A percentile compares a stretch with the other conserved stretches of the same genome.
phyloP scores from a whole-genome alignment of 2,888 invertebrate species.

The Euproctis similis region DNA sequence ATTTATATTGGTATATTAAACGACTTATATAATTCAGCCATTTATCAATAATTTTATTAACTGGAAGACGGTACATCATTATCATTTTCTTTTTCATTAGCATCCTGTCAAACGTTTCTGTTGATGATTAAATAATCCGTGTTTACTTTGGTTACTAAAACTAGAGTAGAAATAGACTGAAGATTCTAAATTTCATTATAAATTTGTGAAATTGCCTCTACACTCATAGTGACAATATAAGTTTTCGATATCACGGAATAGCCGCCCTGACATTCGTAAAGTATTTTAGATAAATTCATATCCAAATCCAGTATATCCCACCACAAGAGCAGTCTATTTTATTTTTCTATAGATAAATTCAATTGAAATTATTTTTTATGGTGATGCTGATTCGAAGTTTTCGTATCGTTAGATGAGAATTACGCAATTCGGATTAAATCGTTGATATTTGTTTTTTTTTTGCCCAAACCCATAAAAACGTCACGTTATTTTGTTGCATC shows the following conservation, averaged over 20 bases:
- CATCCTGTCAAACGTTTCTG: too few species aligned
- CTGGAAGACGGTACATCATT: too few species aligned
- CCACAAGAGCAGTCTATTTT: constrained; percentile 30
- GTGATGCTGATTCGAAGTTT: constrained; percentile 25
- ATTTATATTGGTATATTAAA: too few species aligned
- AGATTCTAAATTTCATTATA: too few species aligned
- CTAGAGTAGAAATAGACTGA: too few species aligned
- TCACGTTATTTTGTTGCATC: constrained; percentile 11
- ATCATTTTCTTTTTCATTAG: too few species aligned
- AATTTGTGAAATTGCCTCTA: too few species aligned
- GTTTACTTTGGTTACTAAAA: too few species aligned
- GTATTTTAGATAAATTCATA: constrained; percentile 55
- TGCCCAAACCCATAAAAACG: constrained; percentile 14
- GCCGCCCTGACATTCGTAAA: constrained; percentile 51
- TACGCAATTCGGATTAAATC: constrained; percentile 23
- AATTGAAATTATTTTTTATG: constrained; percentile 43
- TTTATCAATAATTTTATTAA: too few species aligned
- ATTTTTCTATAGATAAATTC: constrained; percentile 33
- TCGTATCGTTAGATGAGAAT: constrained; percentile 19
- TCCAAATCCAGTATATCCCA: constrained; percentile 57
- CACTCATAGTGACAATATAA: too few species aligned
- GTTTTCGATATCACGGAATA: constrained; percentile 53
- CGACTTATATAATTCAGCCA: too few species aligned
- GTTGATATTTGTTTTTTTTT: constrained; percentile 15
- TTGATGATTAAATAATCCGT: too few species aligned